Conservation (phyloP, 1,140 invertebrate species). For the Sarcophaga bullata region DNA sequence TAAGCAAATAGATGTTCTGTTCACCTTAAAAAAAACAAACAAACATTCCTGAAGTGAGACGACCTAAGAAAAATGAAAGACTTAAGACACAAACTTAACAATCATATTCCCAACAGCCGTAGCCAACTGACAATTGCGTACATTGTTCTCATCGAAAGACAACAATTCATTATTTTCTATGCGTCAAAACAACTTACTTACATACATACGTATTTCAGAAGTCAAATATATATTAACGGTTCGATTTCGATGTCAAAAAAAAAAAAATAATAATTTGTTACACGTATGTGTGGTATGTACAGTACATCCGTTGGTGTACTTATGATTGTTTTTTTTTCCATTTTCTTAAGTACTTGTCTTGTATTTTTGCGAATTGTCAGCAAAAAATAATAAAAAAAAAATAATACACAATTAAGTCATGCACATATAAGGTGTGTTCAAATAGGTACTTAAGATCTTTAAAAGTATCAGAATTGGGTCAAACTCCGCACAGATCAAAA, state of each 20-base stretch:
- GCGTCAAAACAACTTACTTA: too few species aligned
- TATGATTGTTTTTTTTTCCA: too few species aligned
- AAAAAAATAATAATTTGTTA: too few species aligned
- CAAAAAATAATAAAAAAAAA: neutral
- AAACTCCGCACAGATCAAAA: slow-evolving; percentile 23
- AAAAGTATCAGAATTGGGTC: slow-evolving; percentile 32
- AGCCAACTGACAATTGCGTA: neutral
- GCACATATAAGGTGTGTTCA: slow-evolving; percentile 37
- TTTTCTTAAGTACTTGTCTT: neutral
- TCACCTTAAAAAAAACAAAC: neutral
- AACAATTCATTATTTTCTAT: too few species aligned
- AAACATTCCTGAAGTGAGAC: neutral
- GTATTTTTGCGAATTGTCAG: too few species aligned
- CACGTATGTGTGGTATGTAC: too few species aligned
- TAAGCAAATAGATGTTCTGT: neutral
- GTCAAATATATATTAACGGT: too few species aligned
- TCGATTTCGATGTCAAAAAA: too few species aligned
- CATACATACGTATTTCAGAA: too few species aligned
- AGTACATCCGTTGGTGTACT: too few species aligned
- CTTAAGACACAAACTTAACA: neutral
- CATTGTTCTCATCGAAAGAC: neutral
- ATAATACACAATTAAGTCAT: slow-evolving; percentile 1
- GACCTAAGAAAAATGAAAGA: neutral
- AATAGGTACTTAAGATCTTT: slow-evolving; percentile 26
- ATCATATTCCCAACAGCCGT: neutral